Evolutionary conservation across 2,888 invertebrate genomes (phyloP).

Genomic region (Isotomurus palustris): DNA sequence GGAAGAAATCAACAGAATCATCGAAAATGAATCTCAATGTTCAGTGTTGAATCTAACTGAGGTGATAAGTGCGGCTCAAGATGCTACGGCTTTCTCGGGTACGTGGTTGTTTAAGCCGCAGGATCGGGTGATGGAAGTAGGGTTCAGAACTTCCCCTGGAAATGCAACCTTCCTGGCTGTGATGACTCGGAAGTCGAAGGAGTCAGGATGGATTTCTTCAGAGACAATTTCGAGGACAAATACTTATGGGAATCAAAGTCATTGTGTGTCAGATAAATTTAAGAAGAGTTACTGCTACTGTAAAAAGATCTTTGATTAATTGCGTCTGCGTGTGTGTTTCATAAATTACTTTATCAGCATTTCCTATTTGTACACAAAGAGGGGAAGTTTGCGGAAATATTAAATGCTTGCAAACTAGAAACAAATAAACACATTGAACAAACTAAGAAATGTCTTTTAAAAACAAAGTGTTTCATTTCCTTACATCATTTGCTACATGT

Average conservation of each 20-base stretch:
- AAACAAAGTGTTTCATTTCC: too few species aligned
- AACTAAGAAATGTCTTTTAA: too few species aligned
- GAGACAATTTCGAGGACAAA: constrained; percentile 57
- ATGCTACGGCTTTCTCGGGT: not conserved
- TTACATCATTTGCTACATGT: too few species aligned
- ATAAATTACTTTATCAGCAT: too few species aligned
- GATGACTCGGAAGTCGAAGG: constrained; percentile 52
- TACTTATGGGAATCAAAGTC: constrained; percentile 50
- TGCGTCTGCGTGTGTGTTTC: too few species aligned
- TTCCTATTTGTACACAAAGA: too few species aligned
- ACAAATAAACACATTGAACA: too few species aligned
- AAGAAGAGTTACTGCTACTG: constrained; percentile 51
- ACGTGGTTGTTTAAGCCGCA: not conserved
- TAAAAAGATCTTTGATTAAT: too few species aligned
- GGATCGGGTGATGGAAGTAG: not conserved
- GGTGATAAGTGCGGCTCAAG: not conserved
- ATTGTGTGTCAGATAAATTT: constrained; percentile 48
- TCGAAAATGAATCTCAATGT: constrained; percentile 59
- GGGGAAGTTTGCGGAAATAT: too few species aligned
- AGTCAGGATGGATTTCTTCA: constrained; percentile 48
- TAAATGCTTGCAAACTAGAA: too few species aligned
- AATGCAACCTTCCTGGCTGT: constrained; percentile 74
- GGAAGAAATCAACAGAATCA: constrained; percentile 60
- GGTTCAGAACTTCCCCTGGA: constrained; percentile 58
- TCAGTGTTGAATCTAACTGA: constrained; percentile 57